Conservation (phyloP, 2,888 invertebrate genomes). For the Ophion ellenae region DNA sequence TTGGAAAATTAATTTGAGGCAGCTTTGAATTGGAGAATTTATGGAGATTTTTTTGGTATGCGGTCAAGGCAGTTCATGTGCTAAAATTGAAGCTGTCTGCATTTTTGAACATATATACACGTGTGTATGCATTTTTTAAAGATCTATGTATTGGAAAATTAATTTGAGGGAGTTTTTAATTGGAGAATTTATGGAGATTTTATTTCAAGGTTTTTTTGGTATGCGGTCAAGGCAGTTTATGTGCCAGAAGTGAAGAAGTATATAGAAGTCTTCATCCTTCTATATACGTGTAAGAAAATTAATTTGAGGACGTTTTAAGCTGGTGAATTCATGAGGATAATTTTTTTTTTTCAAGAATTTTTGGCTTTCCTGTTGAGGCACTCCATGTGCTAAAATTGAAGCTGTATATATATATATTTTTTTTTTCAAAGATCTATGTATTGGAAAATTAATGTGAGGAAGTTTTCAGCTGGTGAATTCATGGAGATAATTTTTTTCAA, state of each 20-base stretch:
- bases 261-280: not conserved
- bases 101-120: not conserved
- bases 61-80: not conserved
- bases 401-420: not conserved
- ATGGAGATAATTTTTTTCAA: no score
- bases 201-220: no score
- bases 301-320: not conserved
- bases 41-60: not conserved
- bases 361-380: not conserved
- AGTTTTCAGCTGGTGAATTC: not conserved
- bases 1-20: slow-evolving; percentile 1
- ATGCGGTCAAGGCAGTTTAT: no score
- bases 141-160: not conserved
- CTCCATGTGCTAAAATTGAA: not conserved
- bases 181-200: not conserved
- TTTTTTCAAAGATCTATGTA: no score
- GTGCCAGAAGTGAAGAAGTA: not conserved
- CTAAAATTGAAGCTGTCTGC: not conserved
- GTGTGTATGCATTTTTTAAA: not conserved
- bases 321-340: not conserved
- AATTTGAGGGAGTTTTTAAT: not conserved
- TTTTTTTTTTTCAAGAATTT: not conserved
- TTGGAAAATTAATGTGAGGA: not conserved
- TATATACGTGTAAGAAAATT: not conserved
- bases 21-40: not conserved